phyloP scores from a whole-genome alignment of 2,797 vertebrate genomes.

The Microchirus variegatus region DNA sequence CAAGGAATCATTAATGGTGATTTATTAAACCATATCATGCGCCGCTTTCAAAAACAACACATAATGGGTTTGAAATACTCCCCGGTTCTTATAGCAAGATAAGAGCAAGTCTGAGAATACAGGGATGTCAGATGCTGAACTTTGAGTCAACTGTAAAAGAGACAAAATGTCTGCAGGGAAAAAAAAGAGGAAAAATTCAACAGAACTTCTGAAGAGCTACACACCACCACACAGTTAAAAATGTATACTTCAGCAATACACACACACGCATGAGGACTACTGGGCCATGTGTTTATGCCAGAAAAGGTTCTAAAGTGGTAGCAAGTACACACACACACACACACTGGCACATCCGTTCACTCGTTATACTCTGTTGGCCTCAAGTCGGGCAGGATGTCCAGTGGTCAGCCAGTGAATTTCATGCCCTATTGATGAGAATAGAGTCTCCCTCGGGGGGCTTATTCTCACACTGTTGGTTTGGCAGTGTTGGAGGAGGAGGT shows the following conservation, averaged over 20 bases:
- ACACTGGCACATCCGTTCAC: conserved; percentile 15
- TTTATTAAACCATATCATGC: not conserved
- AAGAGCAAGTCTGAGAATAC: conserved; percentile 1
- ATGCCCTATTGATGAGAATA: conserved; percentile 53
- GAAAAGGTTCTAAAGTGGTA: not conserved
- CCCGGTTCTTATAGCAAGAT: not conserved
- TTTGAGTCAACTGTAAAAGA: conserved; percentile 16
- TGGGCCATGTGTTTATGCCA: too few relatives aligned
- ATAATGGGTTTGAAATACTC: not conserved
- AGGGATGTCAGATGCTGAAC: not conserved
- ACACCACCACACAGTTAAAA: not conserved
- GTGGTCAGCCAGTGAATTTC: conserved; percentile 51
- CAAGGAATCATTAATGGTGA: not conserved
- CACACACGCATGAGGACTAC: too few relatives aligned
- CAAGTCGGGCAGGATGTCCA: conserved; percentile 24
- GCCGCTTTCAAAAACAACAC: not conserved
- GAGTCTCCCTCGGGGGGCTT: conserved; percentile 25
- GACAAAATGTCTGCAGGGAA: not conserved
- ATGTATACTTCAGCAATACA: not conserved
- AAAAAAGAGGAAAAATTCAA: not conserved
- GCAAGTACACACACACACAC: conserved; percentile 1
- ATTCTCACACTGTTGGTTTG: conserved; percentile 27
- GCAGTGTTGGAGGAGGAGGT: conserved; percentile 37
- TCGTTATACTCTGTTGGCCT: conserved; percentile 34
- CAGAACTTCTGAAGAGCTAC: too few relatives aligned